Evolutionary conservation across 1,140 invertebrate genomes (phyloP).

Genomic region (Uloborus diversus): DNA sequence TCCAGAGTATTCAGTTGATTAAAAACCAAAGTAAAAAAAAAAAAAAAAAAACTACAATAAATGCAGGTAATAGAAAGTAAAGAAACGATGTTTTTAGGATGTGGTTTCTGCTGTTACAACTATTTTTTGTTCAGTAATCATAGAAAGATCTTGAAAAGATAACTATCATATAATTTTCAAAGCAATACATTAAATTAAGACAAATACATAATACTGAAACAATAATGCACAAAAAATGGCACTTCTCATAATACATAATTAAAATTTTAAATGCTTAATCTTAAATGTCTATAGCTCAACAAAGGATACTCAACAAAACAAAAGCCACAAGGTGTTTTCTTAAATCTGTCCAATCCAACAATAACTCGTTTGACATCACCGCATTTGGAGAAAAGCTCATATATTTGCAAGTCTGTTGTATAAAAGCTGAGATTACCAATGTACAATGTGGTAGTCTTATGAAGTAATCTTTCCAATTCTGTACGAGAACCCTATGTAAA

Average conservation of each 20-base stretch:
- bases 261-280: neutral
- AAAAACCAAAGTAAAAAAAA: no score
- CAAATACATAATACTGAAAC: neutral
- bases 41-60: no score
- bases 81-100: no score
- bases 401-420: conserved; percentile 99
- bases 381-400: conserved; percentile 95
- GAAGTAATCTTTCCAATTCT: conserved; percentile 88
- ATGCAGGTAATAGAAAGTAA: no score
- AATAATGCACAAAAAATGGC: neutral
- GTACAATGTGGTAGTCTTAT: conserved; percentile 85
- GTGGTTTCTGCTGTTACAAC: no score
- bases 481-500: conserved; percentile 81
- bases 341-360: conserved; percentile 98
- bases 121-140: no score
- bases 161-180: neutral
- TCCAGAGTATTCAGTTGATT: no score
- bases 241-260: neutral
- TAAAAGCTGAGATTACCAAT: conserved; percentile 98
- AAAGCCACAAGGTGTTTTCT: conserved; percentile 99
- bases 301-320: conserved; percentile 93
- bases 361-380: conserved; percentile 96
- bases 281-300: no score
- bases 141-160: no score
- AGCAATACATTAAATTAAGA: neutral